phyloP scores from a whole-genome alignment of 1,140 invertebrate species.

The Drosophila miranda region DNA sequence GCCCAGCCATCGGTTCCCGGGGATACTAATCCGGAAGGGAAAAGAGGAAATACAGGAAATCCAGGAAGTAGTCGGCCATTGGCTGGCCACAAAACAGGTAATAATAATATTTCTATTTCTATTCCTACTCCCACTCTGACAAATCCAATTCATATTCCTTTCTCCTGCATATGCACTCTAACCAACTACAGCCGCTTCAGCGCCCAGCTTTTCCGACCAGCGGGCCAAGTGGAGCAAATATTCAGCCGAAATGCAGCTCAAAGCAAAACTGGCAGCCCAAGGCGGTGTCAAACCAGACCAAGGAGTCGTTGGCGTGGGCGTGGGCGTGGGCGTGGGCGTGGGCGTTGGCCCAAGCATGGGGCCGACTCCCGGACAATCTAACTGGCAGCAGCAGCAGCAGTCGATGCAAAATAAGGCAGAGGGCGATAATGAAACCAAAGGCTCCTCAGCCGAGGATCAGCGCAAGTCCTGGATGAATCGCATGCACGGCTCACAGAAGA shows the following conservation, averaged over 20 bases:
- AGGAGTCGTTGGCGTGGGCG: not conserved
- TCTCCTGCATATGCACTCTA: too few species aligned
- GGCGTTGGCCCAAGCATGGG: not conserved
- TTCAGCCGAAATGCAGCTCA: constrained; percentile 38
- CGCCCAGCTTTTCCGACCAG: constrained; percentile 46
- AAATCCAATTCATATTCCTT: too few species aligned
- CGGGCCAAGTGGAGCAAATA: constrained; percentile 65
- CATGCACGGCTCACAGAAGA: constrained; percentile 61
- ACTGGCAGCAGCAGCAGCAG: constrained; percentile 22
- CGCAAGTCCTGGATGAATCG: constrained; percentile 62
- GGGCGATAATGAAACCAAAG: constrained; percentile 8
- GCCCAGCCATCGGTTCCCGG: too few species aligned
- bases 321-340: too few species aligned
- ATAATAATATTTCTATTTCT: too few species aligned
- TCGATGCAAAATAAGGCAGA: not conserved
- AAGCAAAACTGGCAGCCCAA: constrained; percentile 8
- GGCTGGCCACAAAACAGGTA: too few species aligned
- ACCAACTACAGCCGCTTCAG: too few species aligned
- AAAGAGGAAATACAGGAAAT: too few species aligned
- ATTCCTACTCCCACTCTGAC: too few species aligned
- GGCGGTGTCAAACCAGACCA: not conserved
- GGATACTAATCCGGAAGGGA: too few species aligned
- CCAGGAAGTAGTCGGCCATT: too few species aligned
- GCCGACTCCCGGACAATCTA: not conserved
- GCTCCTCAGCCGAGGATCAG: constrained; percentile 21